Evolutionary conservation across 2,797 vertebrate species (phyloP), one percentile per base, ranked within the genome.

Genomic region (Spatula versicolor): DNA sequence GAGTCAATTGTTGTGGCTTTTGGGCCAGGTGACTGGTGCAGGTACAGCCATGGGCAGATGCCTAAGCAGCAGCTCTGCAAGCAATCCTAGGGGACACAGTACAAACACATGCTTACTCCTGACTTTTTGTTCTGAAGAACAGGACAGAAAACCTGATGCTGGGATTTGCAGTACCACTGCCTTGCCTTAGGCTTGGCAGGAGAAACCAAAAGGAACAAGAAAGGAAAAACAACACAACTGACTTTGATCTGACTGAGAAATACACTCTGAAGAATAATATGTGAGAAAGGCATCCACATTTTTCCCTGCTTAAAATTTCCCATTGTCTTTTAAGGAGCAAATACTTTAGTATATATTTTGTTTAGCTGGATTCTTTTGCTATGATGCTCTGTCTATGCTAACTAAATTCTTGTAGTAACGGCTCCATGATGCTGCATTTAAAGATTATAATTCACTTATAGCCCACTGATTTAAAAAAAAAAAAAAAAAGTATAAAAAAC

Each of bases 361-460:
- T 95, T 97, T 94, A 93, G 83, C 83, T 4, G 3, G 92, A 97
- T 96, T 97, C 92, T 95, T 97, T 95, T 79, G 91, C 91, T 77
- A 88, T 97, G 93, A 96, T 94, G 91, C 48, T 84, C 85, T 94
- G 93, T 96, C 96, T 97, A 77, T 87, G 31, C 71, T 86, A 88
- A 84, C 91, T 88, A 77, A 92, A 88, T 94, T 93, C 83, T 92
- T 95, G 48, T 25, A 11, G 56, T 92, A 95, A 92, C 80, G 83
- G 60, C 74, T 95, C 88, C 92, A 80, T 1, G 45, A 92, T 92
- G 83, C 87, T 93, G 73, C 74, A 59, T 95, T 92, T 93, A 78
- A 92, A 89, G 80, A 91, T 94, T 92, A 68, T 54, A 93, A 84
- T 84, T 54, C 77, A 74, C 86, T 92, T 93, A 73, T 93, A 94